These are phyloP conservation scores for Chitala chitala DNA, from an alignment of 2,113 vertebrate species.

Conservation along the genomic window DNA sequence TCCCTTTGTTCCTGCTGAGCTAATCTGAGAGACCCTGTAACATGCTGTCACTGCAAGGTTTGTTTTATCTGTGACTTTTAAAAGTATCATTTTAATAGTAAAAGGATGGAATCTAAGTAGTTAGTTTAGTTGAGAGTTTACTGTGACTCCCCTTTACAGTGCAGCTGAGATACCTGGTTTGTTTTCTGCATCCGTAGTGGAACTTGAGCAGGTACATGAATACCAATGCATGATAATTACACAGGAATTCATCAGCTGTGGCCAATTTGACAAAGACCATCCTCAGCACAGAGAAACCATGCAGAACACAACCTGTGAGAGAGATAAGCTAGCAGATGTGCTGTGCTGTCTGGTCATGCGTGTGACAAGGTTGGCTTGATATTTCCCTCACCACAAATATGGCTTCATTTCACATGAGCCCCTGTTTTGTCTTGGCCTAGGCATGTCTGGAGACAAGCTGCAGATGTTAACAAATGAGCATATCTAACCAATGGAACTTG, in stretches of 20 bases:
- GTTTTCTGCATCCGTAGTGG: no score
- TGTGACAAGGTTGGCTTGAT: slow-evolving; percentile 11
- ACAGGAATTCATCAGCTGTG: slow-evolving; percentile 25
- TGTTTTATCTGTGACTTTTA: no score
- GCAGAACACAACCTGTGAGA: slow-evolving; percentile 42
- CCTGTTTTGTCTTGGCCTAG: neutral
- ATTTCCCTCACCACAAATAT: neutral
- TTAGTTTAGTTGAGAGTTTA: no score
- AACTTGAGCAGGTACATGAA: no score
- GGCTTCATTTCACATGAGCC: neutral
- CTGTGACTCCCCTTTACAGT: no score
- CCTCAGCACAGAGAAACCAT: slow-evolving; percentile 46
- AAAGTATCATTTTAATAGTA: no score
- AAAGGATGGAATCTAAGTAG: neutral
- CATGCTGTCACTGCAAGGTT: no score
- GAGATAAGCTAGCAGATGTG: slow-evolving; percentile 36
- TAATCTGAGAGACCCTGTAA: neutral
- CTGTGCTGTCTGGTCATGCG: neutral
- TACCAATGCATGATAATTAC: no score
- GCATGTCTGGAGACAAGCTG: neutral
- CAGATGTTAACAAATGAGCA: neutral
- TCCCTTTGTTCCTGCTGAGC: neutral
- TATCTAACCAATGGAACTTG: no score
- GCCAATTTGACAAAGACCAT: slow-evolving; percentile 20
- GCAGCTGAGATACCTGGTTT: no score